A percentile compares a stretch with the other conserved stretches of the same genome.
phyloP scores from a whole-genome alignment of 1,140 invertebrate species.

The Rhagoletis pomonella region DNA sequence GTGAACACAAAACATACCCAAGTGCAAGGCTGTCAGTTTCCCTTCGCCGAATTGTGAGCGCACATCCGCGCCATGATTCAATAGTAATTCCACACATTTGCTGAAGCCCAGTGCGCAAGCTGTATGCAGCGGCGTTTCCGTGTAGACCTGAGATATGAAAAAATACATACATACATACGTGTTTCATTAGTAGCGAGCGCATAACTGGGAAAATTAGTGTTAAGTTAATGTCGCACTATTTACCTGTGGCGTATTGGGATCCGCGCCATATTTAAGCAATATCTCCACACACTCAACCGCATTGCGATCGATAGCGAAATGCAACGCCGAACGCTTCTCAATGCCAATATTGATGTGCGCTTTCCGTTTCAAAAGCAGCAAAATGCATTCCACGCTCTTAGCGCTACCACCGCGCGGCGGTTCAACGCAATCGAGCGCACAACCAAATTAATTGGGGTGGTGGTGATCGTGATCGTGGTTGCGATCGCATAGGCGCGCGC shows the following conservation, averaged over 20 bases:
- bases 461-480: constrained; percentile 29
- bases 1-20: constrained; percentile 74
- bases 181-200: not conserved
- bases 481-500: not conserved
- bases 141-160: constrained; percentile 77
- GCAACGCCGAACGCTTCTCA: constrained; percentile 79
- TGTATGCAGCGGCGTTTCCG: constrained; percentile 88
- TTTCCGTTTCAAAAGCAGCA: constrained; percentile 79
- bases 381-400: constrained; percentile 76
- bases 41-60: constrained; percentile 81
- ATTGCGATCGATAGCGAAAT: constrained; percentile 84
- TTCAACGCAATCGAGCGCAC: not conserved
- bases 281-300: constrained; percentile 81
- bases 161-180: constrained; percentile 61
- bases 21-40: constrained; percentile 84
- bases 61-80: constrained; percentile 84
- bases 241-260: constrained; percentile 83
- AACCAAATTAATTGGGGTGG: not conserved
- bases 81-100: constrained; percentile 80
- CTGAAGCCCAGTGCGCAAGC: constrained; percentile 84
- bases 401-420: constrained; percentile 66
- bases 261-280: constrained; percentile 82
- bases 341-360: constrained; percentile 86
- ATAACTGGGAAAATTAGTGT: not conserved
- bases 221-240: not conserved